Conservation (phyloP, 2,113 vertebrate genomes). For the Himantopus leucocephalus region DNA sequence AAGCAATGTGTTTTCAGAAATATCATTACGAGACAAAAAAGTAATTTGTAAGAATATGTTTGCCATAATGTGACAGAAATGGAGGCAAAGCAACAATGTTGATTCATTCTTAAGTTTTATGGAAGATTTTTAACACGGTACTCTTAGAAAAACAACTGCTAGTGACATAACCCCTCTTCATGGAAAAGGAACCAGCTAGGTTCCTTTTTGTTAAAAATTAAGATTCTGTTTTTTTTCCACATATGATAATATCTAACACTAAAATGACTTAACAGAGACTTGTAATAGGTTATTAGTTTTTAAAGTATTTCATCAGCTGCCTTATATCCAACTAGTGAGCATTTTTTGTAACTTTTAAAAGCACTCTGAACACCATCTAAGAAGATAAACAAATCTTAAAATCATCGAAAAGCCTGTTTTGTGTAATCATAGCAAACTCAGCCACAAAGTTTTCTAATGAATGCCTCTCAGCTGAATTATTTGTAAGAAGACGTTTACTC, state of each 20-base stretch:
- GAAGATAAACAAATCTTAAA: neutral
- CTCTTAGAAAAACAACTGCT: neutral
- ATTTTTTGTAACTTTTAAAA: neutral
- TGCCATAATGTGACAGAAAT: neutral
- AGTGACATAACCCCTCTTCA: neutral
- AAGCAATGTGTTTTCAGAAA: neutral
- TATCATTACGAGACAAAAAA: neutral
- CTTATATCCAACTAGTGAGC: neutral
- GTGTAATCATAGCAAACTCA: neutral
- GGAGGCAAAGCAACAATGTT: neutral
- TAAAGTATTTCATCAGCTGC: neutral
- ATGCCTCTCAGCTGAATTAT: neutral
- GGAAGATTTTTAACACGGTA: neutral
- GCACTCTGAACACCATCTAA: neutral
- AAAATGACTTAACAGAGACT: neutral
- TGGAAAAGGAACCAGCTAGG: neutral
- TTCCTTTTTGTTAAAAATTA: neutral
- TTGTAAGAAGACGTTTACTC: neutral
- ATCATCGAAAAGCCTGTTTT: neutral
- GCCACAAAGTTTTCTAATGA: neutral
- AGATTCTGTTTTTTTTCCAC: neutral
- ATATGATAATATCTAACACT: neutral
- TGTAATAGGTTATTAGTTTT: neutral
- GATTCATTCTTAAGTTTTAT: neutral
- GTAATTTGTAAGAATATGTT: neutral